phyloP scores from a whole-genome alignment of 2,888 invertebrate species.

The Nebria brevicollis region DNA sequence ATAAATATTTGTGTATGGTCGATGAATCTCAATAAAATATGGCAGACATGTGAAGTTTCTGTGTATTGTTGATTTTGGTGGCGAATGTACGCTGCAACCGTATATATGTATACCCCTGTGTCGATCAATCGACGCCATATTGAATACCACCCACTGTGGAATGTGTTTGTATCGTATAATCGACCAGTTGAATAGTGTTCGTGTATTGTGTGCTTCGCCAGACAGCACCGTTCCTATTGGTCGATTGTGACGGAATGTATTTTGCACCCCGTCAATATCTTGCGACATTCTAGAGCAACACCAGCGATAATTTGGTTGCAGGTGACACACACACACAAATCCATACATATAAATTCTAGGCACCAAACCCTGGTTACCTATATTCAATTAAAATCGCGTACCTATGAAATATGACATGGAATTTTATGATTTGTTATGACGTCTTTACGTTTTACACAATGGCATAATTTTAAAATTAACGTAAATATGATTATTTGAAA shows the following conservation, averaged over 20 bases:
- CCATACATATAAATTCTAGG: not conserved
- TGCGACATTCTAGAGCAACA: slow-evolving; percentile 14
- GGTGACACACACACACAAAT: not conserved
- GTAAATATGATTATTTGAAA: not conserved
- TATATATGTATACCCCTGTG: slow-evolving; percentile 40
- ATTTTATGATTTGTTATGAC: too few species aligned
- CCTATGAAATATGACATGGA: too few species aligned
- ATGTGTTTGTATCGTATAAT: slow-evolving; percentile 48
- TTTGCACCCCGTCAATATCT: slow-evolving; percentile 30
- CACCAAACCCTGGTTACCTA: not conserved
- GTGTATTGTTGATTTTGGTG: not conserved
- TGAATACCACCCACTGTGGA: slow-evolving; percentile 52
- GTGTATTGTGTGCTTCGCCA: not conserved
- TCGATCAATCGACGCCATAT: slow-evolving; percentile 53
- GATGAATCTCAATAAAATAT: not conserved
- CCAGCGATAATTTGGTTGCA: slow-evolving; percentile 28
- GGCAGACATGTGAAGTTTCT: not conserved
- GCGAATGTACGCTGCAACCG: not conserved
- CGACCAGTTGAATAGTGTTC: not conserved
- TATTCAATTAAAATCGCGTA: not conserved
- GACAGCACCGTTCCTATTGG: slow-evolving; percentile 5
- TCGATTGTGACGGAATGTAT: slow-evolving; percentile 19
- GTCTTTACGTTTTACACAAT: too few species aligned
- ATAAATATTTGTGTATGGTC: not conserved
- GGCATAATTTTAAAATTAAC: not conserved